These are phyloP conservation scores for Nestor notabilis DNA, from an alignment of 2,113 vertebrate genomes.

Conservation along the genomic window DNA sequence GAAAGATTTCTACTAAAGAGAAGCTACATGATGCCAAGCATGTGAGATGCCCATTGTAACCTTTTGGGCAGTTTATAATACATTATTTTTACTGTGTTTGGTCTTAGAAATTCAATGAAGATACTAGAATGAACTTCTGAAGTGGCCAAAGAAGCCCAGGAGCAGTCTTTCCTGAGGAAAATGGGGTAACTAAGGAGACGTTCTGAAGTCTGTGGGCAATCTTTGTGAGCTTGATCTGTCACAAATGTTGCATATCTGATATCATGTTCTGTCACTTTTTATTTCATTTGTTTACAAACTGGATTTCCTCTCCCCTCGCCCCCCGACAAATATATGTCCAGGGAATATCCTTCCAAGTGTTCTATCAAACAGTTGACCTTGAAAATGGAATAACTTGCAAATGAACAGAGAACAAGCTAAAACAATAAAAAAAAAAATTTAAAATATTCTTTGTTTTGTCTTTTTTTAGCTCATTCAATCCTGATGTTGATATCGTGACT, in stretches of 20 bases:
- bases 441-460: neutral
- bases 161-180: slow-evolving; percentile 4
- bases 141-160: neutral
- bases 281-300: slow-evolving; percentile 60
- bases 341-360: slow-evolving; percentile 44
- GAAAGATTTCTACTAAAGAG: neutral
- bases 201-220: slow-evolving; percentile 56
- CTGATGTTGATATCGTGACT: neutral
- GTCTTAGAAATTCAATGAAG: slow-evolving; percentile 14
- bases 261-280: slow-evolving; percentile 60
- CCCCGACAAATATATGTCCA: slow-evolving; percentile 23
- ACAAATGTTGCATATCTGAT: slow-evolving; percentile 46
- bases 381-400: slow-evolving; percentile 24
- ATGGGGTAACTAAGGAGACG: neutral
- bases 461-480: neutral
- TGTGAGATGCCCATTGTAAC: neutral
- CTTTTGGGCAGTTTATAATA: neutral
- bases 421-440: neutral
- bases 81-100: neutral
- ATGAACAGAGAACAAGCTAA: neutral
- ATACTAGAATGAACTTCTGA: slow-evolving; percentile 11
- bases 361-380: slow-evolving; percentile 41
- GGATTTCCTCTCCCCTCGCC: neutral
- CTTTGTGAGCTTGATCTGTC: slow-evolving; percentile 55
- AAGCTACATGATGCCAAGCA: neutral